Evolutionary conservation across 35 echinoderm and acorn worm species (phyloP).

Genomic region (Apostichopus parvimensis): DNA sequence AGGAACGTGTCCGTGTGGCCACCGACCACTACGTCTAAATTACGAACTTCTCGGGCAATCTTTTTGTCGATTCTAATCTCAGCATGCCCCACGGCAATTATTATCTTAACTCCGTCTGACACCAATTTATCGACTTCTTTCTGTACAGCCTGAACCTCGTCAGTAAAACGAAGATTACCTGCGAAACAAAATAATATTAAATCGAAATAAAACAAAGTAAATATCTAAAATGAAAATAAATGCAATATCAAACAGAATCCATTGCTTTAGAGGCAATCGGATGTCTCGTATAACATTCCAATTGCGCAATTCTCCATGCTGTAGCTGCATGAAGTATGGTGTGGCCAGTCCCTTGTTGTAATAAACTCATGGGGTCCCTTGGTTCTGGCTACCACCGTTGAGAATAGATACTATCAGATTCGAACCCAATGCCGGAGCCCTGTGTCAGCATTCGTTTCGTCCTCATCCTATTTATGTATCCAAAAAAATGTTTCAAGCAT

Average conservation of each 20-base stretch:
- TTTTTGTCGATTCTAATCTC: conserved; percentile 61
- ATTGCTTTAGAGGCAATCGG: too few relatives aligned
- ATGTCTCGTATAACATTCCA: too few relatives aligned
- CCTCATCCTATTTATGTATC: too few relatives aligned
- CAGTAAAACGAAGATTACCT: conserved; percentile 66
- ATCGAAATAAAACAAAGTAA: too few relatives aligned
- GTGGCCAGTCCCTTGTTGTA: conserved; percentile 57
- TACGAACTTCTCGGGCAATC: conserved; percentile 64
- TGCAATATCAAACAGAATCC: too few relatives aligned
- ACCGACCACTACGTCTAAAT: conserved; percentile 78
- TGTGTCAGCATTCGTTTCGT: too few relatives aligned
- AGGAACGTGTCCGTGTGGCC: conserved; percentile 89
- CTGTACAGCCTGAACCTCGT: conserved; percentile 71
- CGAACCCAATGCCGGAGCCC: too few relatives aligned
- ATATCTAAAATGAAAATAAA: too few relatives aligned
- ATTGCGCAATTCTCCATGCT: conserved; percentile 39
- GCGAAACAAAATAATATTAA: too few relatives aligned
- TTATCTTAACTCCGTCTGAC: conserved; percentile 63
- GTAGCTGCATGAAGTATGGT: conserved; percentile 55
- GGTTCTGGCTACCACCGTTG: conserved; percentile 65
- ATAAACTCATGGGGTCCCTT: conserved; percentile 87
- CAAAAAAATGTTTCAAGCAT: too few relatives aligned
- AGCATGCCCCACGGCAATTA: conserved; percentile 85
- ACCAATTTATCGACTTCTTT: conserved; percentile 68
- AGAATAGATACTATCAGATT: not conserved